Percentiles rank a stretch among this genome's conserved stretches.
Evolutionary conservation across 1,140 invertebrate genomes (phyloP).

Genomic region (Macrobrachium nipponense): DNA sequence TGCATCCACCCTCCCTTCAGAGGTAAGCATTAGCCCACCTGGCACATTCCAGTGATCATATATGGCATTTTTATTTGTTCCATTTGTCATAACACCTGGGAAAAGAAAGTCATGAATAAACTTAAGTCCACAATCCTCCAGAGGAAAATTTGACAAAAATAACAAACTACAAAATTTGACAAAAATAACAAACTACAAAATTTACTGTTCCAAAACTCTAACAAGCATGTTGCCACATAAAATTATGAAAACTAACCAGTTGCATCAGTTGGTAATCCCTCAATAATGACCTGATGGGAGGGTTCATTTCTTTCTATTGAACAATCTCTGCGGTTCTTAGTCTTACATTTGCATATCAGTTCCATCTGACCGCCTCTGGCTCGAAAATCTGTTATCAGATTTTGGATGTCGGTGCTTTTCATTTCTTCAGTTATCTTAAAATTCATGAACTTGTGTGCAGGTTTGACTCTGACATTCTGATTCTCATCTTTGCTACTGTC

Average conservation of each 20-base stretch:
- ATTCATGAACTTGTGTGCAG: slow-evolving; percentile 79
- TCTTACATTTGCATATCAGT: slow-evolving; percentile 41
- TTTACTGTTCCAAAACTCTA: neutral
- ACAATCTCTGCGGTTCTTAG: slow-evolving; percentile 32
- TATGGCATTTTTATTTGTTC: neutral
- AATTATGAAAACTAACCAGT: slow-evolving; percentile 22
- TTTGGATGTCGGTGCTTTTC: slow-evolving; percentile 74
- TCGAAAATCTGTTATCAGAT: slow-evolving; percentile 84
- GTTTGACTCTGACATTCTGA: slow-evolving; percentile 46
- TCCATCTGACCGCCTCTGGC: slow-evolving; percentile 78
- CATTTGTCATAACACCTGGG: neutral
- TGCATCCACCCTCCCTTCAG: slow-evolving; percentile 76
- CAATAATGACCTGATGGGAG: slow-evolving; percentile 27
- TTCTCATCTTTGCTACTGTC: slow-evolving; percentile 66
- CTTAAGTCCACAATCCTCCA: too few species aligned
- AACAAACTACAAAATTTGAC: neutral
- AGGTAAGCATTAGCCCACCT: slow-evolving; percentile 42
- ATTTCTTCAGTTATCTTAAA: slow-evolving; percentile 78
- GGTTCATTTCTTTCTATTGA: slow-evolving; percentile 37
- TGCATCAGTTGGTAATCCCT: slow-evolving; percentile 26
- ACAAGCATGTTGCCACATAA: neutral
- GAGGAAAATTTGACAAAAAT: neutral
- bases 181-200: neutral
- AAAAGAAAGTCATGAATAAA: too few species aligned
- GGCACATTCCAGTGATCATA: slow-evolving; percentile 50